Percentiles rank a stretch among this genome's conserved stretches.
phyloP scores from a whole-genome alignment of 2,113 vertebrate genomes.

The Dipodomys ordii region DNA sequence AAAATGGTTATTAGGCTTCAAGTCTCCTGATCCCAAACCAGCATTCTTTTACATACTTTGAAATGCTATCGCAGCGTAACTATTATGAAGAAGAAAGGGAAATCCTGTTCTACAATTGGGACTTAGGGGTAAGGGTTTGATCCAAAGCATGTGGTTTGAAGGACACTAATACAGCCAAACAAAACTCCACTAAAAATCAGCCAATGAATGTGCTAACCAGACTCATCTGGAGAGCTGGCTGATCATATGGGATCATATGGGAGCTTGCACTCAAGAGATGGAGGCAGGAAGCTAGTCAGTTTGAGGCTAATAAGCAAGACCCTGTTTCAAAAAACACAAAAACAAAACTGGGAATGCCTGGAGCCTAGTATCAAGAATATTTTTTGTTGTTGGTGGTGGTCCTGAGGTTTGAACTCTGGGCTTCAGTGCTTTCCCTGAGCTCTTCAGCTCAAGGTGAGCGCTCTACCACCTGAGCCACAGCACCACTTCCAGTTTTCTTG shows the following conservation, averaged over 20 bases:
- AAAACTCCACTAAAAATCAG: background rate
- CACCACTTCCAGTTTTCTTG: too few species aligned
- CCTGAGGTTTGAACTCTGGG: too few species aligned
- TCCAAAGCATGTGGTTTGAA: background rate
- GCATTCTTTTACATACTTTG: constrained; percentile 9
- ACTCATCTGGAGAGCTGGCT: background rate
- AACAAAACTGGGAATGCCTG: background rate
- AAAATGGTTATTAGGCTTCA: constrained; percentile 39
- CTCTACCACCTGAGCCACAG: too few species aligned
- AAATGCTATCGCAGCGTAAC: background rate
- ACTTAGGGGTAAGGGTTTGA: background rate
- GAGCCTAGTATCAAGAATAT: background rate
- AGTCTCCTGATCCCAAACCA: constrained; percentile 33
- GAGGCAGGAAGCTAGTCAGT: background rate
- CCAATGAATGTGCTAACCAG: background rate
- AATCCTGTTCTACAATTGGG: background rate
- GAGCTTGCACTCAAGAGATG: background rate
- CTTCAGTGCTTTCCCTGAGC: too few species aligned
- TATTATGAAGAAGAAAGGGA: constrained; percentile 14
- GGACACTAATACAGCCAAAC: background rate
- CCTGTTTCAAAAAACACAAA: background rate
- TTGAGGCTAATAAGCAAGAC: background rate
- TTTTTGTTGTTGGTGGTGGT: too few species aligned
- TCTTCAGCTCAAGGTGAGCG: too few species aligned
- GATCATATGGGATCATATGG: background rate